Conservation (phyloP, 2,797 vertebrate species). For the Myiothlypis coronata region DNA sequence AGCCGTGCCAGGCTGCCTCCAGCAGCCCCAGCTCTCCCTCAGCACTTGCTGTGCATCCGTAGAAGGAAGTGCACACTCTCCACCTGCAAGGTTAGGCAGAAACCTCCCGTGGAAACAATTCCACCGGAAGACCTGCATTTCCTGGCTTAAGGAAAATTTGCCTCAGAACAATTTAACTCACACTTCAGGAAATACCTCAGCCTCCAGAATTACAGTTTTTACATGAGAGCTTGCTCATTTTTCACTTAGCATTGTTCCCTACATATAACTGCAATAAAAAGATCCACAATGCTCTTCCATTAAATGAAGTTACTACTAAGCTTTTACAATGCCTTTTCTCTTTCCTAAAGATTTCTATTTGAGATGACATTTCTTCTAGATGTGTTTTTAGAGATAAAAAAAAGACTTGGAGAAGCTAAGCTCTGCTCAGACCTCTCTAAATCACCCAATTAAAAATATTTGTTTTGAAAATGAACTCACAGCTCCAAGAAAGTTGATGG, state of each 20-base stretch:
- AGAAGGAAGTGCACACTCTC: fast-evolving
- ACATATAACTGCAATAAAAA: background rate
- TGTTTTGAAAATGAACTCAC: background rate
- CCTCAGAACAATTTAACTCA: background rate
- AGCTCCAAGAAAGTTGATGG: background rate
- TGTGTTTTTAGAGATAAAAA: background rate
- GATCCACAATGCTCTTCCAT: background rate
- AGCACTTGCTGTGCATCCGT: background rate
- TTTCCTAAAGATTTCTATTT: background rate
- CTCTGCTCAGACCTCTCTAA: background rate
- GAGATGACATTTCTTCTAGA: background rate
- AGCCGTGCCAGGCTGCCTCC: fast-evolving
- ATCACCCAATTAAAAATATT: background rate
- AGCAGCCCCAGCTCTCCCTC: background rate
- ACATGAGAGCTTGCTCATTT: background rate
- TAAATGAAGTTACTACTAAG: background rate
- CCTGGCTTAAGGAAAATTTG: background rate
- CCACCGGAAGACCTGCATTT: background rate
- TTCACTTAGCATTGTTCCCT: background rate
- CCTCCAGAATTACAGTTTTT: background rate
- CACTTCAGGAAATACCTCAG: conserved; percentile 4
- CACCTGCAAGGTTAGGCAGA: background rate
- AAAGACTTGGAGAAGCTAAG: background rate
- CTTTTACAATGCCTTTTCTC: background rate
- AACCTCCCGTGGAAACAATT: background rate